Conservation (phyloP, 2,113 vertebrate species). For the Saguinus imperator region DNA sequence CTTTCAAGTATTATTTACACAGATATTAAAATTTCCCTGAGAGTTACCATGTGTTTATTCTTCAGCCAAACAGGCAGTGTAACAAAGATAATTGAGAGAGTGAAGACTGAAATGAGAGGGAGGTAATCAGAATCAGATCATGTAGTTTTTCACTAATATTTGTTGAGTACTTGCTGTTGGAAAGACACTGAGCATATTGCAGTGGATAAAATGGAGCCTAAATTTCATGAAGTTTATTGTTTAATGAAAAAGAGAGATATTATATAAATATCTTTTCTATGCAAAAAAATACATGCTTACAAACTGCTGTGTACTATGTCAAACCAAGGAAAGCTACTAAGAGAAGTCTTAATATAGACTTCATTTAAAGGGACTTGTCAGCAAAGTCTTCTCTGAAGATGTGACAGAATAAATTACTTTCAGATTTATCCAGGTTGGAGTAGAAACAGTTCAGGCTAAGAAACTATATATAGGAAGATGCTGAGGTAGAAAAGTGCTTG, state of each 20-base stretch:
- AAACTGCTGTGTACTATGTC: background rate
- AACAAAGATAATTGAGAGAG: slow-evolving; percentile 8
- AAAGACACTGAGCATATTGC: background rate
- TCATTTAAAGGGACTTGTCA: background rate
- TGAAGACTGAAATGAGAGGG: background rate
- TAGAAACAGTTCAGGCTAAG: background rate
- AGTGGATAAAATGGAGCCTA: background rate
- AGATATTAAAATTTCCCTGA: background rate
- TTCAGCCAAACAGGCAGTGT: background rate
- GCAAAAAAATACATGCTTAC: background rate
- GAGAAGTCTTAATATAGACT: background rate
- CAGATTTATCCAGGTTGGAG: background rate
- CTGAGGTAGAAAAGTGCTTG: background rate
- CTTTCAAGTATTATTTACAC: background rate
- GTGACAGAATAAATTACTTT: background rate
- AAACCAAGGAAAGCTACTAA: background rate
- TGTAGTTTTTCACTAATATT: background rate
- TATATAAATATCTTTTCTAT: background rate
- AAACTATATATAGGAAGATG: background rate
- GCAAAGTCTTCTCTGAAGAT: background rate
- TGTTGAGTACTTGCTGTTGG: background rate
- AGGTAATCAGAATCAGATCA: background rate
- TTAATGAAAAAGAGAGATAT: background rate
- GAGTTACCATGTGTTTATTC: background rate
- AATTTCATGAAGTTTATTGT: background rate